phyloP scores from a whole-genome alignment of 2,888 invertebrate genomes.

The Phortica okadai region DNA sequence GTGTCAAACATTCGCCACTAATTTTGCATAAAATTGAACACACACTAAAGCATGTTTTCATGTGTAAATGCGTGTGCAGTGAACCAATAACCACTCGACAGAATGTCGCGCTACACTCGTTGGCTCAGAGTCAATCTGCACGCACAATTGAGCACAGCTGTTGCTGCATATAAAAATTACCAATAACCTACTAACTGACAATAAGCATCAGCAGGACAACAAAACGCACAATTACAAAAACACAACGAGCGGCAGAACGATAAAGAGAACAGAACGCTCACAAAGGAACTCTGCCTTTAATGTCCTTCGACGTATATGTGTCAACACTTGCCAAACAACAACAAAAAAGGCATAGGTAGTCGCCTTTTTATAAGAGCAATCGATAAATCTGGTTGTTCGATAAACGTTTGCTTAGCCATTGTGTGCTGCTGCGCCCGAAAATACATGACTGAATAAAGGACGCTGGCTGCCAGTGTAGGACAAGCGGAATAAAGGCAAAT shows the following conservation, averaged over 20 bases:
- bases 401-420: conserved; percentile 32
- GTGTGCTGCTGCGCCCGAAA: background rate
- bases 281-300: background rate
- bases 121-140: conserved; percentile 56
- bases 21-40: conserved; percentile 62
- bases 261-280: conserved; percentile 30
- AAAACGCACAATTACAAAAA: conserved; percentile 49
- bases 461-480: conserved; percentile 35
- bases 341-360: background rate
- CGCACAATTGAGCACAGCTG: conserved; percentile 66
- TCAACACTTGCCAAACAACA: conserved; percentile 25
- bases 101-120: conserved; percentile 13
- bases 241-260: conserved; percentile 38
- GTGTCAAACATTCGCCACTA: conserved; percentile 49
- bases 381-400: conserved; percentile 26
- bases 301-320: conserved; percentile 9
- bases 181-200: conserved; percentile 35
- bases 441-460: conserved; percentile 43
- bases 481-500: conserved; percentile 25
- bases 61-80: background rate
- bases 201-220: conserved; percentile 40
- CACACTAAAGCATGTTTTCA: conserved; percentile 42
- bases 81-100: conserved; percentile 27
- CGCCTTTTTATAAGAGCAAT: conserved; percentile 17
- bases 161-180: conserved; percentile 33